phyloP scores from a whole-genome alignment of 2,888 invertebrate species.

The Cacoxenus indagator region DNA sequence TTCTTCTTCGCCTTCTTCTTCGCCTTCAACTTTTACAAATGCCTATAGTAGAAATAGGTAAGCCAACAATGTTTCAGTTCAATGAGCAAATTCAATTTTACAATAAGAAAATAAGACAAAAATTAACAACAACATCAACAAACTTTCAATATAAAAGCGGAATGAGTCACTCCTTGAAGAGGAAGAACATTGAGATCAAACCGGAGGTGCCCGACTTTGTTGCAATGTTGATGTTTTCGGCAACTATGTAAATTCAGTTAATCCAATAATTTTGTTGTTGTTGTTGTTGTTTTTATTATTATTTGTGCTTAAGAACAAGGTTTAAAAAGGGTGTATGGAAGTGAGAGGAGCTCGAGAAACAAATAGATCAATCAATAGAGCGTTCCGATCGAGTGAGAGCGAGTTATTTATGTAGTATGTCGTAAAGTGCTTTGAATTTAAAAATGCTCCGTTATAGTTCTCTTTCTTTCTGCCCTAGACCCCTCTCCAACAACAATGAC shows the following conservation, averaged over 20 bases:
- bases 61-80: slow-evolving; percentile 10
- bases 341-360: too few species aligned
- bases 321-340: neutral
- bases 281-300: neutral
- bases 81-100: neutral
- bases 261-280: neutral
- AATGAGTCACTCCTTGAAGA: neutral
- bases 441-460: neutral
- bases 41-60: too few species aligned
- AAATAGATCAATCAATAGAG: too few species aligned
- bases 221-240: too few species aligned
- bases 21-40: too few species aligned
- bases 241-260: neutral
- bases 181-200: neutral
- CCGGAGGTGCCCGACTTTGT: neutral
- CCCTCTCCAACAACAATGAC: neutral
- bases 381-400: too few species aligned
- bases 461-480: too few species aligned
- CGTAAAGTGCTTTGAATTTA: too few species aligned
- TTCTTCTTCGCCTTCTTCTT: too few species aligned
- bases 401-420: too few species aligned
- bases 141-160: too few species aligned
- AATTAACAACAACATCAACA: neutral
- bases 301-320: neutral
- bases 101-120: neutral